Evolutionary conservation across 23 tunicate species (phyloP).

Genomic region (Oikopleura dioica): DNA sequence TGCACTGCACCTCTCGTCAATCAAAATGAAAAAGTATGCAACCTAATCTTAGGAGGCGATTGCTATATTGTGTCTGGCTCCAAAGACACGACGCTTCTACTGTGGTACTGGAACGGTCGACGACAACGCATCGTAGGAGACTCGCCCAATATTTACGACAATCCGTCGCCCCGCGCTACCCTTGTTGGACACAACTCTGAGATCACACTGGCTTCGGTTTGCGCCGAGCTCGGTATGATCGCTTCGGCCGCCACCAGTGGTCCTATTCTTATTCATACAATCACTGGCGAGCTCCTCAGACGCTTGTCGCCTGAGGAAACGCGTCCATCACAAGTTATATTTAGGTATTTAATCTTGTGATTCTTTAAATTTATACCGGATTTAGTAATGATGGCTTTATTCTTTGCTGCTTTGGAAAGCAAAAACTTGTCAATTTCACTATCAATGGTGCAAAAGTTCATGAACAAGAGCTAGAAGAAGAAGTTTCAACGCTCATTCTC

Average conservation of each 20-base stretch:
- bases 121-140: slow-evolving; percentile 57
- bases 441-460: neutral
- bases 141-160: slow-evolving; percentile 37
- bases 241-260: slow-evolving; percentile 71
- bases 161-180: slow-evolving; percentile 68
- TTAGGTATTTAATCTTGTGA: too few species aligned
- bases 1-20: too few species aligned
- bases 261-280: slow-evolving; percentile 78
- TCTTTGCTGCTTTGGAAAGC: neutral
- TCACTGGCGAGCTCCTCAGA: slow-evolving; percentile 79
- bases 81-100: slow-evolving; percentile 75
- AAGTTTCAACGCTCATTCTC: neutral
- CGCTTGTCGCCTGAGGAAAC: slow-evolving; percentile 25
- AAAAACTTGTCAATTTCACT: neutral
- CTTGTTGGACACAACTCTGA: slow-evolving; percentile 84
- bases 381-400: neutral
- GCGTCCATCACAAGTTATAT: neutral
- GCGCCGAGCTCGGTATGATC: slow-evolving; percentile 83
- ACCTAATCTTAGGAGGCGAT: slow-evolving; percentile 70
- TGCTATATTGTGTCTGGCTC: slow-evolving; percentile 92
- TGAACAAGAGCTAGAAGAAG: neutral
- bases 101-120: slow-evolving; percentile 98
- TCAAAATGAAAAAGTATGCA: too few species aligned
- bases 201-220: slow-evolving; percentile 45
- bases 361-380: neutral